These are phyloP conservation scores for Andrena marginata DNA, from an alignment of 2,888 invertebrate species.

Conservation along the genomic window DNA sequence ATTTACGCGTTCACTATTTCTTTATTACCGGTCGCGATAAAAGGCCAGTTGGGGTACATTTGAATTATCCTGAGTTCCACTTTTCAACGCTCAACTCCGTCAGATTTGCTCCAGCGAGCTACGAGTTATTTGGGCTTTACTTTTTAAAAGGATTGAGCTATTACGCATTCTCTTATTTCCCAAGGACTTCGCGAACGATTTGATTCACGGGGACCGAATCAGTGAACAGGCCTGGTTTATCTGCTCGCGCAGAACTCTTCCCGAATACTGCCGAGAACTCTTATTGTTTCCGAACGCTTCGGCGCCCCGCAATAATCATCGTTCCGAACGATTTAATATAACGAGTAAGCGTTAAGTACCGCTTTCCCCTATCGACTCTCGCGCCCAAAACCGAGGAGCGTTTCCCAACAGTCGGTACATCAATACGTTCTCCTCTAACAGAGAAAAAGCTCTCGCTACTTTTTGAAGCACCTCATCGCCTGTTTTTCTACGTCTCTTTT, in stretches of 20 bases:
- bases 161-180: no score
- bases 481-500: no score
- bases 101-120: no score
- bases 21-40: no score
- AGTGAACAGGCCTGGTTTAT: conserved; percentile 33
- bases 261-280: conserved; percentile 75
- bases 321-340: conserved; percentile 15
- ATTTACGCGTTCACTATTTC: no score
- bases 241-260: conserved; percentile 62
- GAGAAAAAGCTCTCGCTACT: background rate
- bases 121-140: no score
- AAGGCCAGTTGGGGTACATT: no score
- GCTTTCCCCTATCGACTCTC: conserved; percentile 5
- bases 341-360: conserved; percentile 31
- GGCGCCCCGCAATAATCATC: conserved; percentile 54
- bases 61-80: no score
- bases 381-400: background rate
- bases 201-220: background rate
- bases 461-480: background rate
- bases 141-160: no score
- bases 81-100: no score
- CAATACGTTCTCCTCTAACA: no score
- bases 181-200: no score
- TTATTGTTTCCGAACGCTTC: conserved; percentile 53
- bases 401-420: conserved; percentile 16